These are phyloP conservation scores for Babyrousa celebensis DNA, from an alignment of 2,797 vertebrate species.

Conservation along the genomic window DNA sequence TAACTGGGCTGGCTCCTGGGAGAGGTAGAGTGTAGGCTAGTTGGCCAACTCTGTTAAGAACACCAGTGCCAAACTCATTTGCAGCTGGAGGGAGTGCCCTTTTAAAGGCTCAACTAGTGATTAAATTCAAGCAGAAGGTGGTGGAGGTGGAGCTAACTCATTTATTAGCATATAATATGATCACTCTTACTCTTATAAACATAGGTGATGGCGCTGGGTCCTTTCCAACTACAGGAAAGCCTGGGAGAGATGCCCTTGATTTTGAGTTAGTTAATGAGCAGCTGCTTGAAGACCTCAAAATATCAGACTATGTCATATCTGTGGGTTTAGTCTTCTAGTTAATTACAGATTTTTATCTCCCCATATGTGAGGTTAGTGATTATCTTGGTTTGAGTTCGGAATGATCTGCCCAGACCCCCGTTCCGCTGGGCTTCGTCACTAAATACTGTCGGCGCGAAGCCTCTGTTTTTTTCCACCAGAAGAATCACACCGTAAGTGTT, in stretches of 20 bases:
- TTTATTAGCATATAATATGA: conserved; percentile 60
- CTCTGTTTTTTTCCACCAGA: conserved; percentile 74
- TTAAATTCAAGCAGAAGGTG: conserved; percentile 29
- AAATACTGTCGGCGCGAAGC: not conserved
- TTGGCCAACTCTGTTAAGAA: conserved; percentile 33
- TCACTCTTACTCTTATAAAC: conserved; percentile 17
- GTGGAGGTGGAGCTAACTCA: conserved; percentile 1
- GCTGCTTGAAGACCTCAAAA: conserved; percentile 45
- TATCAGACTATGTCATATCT: not conserved
- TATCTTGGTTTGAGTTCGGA: not conserved
- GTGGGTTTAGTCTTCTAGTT: conserved; percentile 42
- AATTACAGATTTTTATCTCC: conserved; percentile 8
- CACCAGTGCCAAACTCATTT: conserved; percentile 25
- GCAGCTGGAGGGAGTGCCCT: conserved; percentile 51
- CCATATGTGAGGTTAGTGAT: not conserved
- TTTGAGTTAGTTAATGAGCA: conserved; percentile 56
- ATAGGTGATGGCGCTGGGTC: conserved; percentile 15
- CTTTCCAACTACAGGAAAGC: conserved; percentile 44
- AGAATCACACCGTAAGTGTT: conserved; percentile 85
- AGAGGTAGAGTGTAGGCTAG: not conserved
- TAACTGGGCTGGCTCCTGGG: not conserved
- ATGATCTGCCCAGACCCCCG: not conserved
- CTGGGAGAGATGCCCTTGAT: conserved; percentile 19
- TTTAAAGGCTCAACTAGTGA: conserved; percentile 51
- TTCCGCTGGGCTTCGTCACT: not conserved